Evolutionary conservation across 2,888 invertebrate genomes (phyloP).

Genomic region (Troides oblongomaculatus): DNA sequence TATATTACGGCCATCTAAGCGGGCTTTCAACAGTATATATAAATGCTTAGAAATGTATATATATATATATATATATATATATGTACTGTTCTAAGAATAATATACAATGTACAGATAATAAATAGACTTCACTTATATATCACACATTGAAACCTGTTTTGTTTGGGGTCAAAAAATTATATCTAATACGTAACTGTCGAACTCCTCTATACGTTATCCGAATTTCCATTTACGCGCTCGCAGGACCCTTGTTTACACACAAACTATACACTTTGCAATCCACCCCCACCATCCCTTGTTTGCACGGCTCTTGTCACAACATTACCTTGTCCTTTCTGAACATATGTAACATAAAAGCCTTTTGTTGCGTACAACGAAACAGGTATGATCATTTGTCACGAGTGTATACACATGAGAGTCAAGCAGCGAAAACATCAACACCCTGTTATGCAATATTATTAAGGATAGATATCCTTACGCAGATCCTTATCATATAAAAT

Average conservation of each 20-base stretch:
- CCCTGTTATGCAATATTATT: not conserved
- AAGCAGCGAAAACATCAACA: not conserved
- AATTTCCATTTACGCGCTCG: slow-evolving; percentile 12
- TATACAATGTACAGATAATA: too few species aligned
- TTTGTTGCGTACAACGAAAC: slow-evolving; percentile 12
- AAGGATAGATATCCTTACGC: not conserved
- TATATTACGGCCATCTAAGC: too few species aligned
- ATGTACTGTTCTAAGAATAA: too few species aligned
- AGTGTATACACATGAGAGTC: not conserved
- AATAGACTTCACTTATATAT: not conserved
- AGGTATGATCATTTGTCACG: slow-evolving; percentile 12
- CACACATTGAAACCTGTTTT: not conserved
- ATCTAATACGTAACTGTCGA: not conserved
- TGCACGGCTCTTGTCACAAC: slow-evolving; percentile 13
- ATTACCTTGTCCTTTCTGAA: slow-evolving; percentile 12
- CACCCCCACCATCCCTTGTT: slow-evolving; percentile 12
- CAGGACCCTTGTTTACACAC: slow-evolving; percentile 17
- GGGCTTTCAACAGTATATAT: too few species aligned
- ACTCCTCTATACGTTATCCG: slow-evolving; percentile 3
- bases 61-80: too few species aligned
- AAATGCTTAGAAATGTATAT: too few species aligned
- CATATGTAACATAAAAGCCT: slow-evolving; percentile 5
- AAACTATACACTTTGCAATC: slow-evolving; percentile 9
- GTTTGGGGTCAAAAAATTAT: not conserved
- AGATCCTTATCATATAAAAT: not conserved